phyloP scores from a whole-genome alignment of 2,113 vertebrate species.

The Arvicanthis niloticus region DNA sequence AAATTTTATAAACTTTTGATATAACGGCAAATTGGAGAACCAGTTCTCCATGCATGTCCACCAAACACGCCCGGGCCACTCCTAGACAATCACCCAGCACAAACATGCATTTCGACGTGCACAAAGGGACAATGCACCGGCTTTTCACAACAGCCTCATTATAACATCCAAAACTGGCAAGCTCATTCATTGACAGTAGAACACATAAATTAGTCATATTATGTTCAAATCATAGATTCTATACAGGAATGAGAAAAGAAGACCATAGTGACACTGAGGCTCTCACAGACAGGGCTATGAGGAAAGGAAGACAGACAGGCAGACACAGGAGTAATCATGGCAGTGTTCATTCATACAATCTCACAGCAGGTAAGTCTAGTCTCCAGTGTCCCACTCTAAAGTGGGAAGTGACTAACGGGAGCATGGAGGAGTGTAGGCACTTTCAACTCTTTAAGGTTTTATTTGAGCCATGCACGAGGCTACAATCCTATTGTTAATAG shows the following conservation, averaged over 20 bases:
- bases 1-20: background rate
- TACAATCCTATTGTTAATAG: background rate
- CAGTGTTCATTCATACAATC: background rate
- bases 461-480: background rate
- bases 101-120: background rate
- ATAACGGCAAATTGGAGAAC: background rate
- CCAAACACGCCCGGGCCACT: accelerated
- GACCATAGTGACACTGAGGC: too few relatives aligned
- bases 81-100: accelerated
- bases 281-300: background rate
- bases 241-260: background rate
- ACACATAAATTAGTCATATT: background rate
- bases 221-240: background rate
- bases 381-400: too few relatives aligned
- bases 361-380: background rate
- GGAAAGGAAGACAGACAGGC: background rate
- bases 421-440: background rate
- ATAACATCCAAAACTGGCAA: too few relatives aligned
- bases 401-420: accelerated
- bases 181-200: background rate
- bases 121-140: background rate
- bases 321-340: background rate
- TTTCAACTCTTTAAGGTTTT: accelerated
- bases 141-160: background rate
- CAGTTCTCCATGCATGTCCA: too few relatives aligned